Evolutionary conservation across 2,113 vertebrate species (phyloP), one percentile per base, ranked within the genome.

Genomic region (Ictalurus furcatus): DNA sequence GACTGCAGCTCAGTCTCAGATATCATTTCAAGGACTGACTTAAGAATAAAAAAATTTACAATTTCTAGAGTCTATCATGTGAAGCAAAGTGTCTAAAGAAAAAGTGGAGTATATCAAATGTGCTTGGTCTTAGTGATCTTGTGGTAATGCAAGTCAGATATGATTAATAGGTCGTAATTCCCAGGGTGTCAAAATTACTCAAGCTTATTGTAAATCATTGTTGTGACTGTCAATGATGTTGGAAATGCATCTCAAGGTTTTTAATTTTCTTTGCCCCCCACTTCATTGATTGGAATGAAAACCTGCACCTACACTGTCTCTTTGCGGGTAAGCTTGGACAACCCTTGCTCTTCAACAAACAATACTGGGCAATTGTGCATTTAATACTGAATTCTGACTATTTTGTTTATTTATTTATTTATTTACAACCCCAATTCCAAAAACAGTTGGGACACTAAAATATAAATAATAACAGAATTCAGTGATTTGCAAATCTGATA

Each of bases 1-100:
- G 44, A 58, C 52, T 83, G 81, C 19, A 91, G 83, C 84, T 90
- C 67, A 25, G 73, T 78, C 73, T 86, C 84, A 85, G 61, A 81
- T 88, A 71, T 89, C 84, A 89, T 79, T 89, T 61, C 44, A 83
- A 86, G 84, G 83, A 85, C 85, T 81, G 65, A 63, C 85, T 69
- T 56, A 65, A 85, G 54, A 82, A 71, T 67, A 19, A 30, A 74
- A 61, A 78, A 87, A 88, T 30, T n/a, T 67, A 82, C 37, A 69
- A 8, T 61, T 71, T 87, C 81, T 74, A 87, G 76, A 82, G 81
- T 87, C 34, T 28, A 54, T 76, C 54, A 82, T 83, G 76, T 73
- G 48, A 89, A 40, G 30, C 69, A 85, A 88, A 86, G 58, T 79
- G 79, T 65, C 69, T 80, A 56, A 69, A 56, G 84, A 74, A 86